phyloP scores from a whole-genome alignment of 2,797 vertebrate genomes.

The Capromys pilorides region DNA sequence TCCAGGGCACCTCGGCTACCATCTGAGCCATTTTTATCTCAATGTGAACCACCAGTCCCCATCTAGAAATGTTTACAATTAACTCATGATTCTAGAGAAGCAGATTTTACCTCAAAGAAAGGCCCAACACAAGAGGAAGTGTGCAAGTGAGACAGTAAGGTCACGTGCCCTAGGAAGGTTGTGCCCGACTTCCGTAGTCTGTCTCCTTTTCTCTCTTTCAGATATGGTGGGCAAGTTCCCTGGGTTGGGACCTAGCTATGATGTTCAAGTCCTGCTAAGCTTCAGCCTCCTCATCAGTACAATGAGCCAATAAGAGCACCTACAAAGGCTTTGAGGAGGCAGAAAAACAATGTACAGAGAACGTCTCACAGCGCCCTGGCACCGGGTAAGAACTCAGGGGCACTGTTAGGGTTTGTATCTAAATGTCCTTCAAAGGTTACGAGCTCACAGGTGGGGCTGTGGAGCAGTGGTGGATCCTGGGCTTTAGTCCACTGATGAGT shows the following conservation, averaged over 20 bases:
- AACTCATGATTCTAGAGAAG: not conserved
- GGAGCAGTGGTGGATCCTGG: not conserved
- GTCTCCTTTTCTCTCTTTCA: not conserved
- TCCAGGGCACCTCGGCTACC: not conserved
- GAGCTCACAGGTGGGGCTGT: not conserved
- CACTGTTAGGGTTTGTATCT: not conserved
- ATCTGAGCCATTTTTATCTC: not conserved
- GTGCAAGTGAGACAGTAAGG: rapidly evolving
- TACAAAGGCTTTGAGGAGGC: not conserved
- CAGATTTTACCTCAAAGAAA: not conserved
- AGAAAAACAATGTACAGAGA: rapidly evolving
- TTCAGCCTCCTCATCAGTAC: not conserved
- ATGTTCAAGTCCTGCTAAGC: not conserved
- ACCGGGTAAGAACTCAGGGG: not conserved
- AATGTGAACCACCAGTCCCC: not conserved
- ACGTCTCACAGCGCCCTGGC: too few relatives aligned
- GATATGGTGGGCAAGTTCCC: not conserved
- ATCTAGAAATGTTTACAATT: not conserved
- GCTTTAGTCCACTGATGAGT: not conserved
- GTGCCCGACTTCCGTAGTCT: not conserved
- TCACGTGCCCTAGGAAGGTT: not conserved
- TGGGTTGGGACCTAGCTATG: not conserved
- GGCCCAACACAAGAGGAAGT: not conserved
- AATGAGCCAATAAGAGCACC: too few relatives aligned
- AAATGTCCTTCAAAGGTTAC: not conserved